Evolutionary conservation across 1,140 invertebrate species (phyloP).

Genomic region (Sinonovacula constricta): DNA sequence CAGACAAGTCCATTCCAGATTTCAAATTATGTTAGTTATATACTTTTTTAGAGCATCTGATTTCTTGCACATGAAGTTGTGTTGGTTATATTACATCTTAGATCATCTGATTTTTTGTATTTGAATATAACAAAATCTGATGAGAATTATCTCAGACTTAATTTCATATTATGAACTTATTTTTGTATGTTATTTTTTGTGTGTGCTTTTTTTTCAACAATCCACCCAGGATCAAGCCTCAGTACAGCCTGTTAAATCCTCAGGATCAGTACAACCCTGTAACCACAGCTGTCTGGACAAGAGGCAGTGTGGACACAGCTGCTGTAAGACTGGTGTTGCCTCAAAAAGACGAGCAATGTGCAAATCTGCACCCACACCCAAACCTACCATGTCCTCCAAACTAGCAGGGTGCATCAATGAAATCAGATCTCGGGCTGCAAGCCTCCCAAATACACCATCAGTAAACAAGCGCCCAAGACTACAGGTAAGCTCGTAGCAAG

Average conservation of each 20-base stretch:
- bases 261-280: no score
- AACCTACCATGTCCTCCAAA: neutral
- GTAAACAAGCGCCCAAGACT: neutral
- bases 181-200: no score
- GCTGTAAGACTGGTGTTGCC: slow-evolving; percentile 63
- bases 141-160: neutral
- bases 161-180: no score
- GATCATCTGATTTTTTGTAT: no score
- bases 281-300: slow-evolving; percentile 70
- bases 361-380: neutral
- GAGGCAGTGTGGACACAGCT: slow-evolving; percentile 65
- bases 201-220: no score
- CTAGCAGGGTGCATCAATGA: slow-evolving; percentile 21
- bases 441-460: slow-evolving; percentile 51
- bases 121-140: slow-evolving; percentile 49
- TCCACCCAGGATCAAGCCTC: neutral
- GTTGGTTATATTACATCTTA: no score
- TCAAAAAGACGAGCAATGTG: slow-evolving; percentile 14
- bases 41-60: no score
- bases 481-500: neutral
- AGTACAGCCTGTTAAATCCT: slow-evolving; percentile 14
- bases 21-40: no score
- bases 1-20: no score
- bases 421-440: slow-evolving; percentile 29
- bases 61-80: no score